Percentiles rank a stretch among this genome's conserved stretches.
Evolutionary conservation across 2,888 invertebrate species (phyloP).

Genomic region (Athalia circularis): DNA sequence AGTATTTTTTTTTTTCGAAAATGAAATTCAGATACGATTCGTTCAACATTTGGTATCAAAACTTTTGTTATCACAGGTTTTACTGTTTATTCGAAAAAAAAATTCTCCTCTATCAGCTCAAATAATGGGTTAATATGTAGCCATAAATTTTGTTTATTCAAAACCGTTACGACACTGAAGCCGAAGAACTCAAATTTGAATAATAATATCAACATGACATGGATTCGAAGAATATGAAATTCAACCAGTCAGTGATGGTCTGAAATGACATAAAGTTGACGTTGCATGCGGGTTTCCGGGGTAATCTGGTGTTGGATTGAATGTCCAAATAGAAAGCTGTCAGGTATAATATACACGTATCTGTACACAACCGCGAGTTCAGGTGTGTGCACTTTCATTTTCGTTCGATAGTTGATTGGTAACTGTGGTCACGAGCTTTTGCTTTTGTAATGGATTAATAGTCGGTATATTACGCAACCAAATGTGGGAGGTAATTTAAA

Average conservation of each 20-base stretch:
- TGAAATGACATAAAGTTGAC: constrained; percentile 6
- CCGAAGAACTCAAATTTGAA: not conserved
- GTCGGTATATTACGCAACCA: constrained; percentile 20
- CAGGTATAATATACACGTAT: not conserved
- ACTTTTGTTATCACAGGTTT: too few species aligned
- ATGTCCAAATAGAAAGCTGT: constrained; percentile 44
- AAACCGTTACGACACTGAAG: not conserved
- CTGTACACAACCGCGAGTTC: constrained; percentile 23
- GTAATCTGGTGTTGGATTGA: constrained; percentile 12
- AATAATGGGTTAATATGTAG: not conserved
- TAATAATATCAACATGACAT: not conserved
- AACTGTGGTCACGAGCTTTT: constrained; percentile 11
- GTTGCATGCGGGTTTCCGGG: constrained; percentile 14
- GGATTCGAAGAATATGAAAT: not conserved
- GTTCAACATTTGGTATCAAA: not conserved
- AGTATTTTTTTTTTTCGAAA: not conserved
- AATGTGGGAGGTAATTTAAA: not conserved
- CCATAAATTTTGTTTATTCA: not conserved
- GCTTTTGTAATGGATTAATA: constrained; percentile 39
- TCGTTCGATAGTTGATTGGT: constrained; percentile 47
- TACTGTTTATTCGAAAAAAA: too few species aligned
- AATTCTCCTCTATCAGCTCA: too few species aligned
- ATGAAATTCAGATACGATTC: not conserved
- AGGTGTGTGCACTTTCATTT: constrained; percentile 51
- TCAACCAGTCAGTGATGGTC: not conserved